Percentiles rank a stretch among this genome's conserved stretches.
Conservation (phyloP, 53 echinoderm and acorn worm species). For the Zoroaster sp. region DNA sequence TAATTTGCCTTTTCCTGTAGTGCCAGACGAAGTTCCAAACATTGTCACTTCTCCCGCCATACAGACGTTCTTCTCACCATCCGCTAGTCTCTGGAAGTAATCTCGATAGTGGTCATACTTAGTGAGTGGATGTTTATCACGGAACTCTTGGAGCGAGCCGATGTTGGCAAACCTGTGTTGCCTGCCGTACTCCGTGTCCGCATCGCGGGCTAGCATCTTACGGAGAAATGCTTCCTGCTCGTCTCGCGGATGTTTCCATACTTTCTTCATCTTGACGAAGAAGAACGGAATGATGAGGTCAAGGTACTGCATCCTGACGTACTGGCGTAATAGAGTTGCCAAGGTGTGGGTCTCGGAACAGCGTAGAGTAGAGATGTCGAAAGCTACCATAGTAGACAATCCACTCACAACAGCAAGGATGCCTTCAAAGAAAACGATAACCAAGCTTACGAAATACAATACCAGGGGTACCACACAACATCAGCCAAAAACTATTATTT, state of each 20-base stretch:
- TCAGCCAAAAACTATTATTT: no score
- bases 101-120: conserved; percentile 27
- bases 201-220: neutral
- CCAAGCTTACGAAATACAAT: no score
- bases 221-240: conserved; percentile 42
- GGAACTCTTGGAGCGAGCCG: conserved; percentile 25
- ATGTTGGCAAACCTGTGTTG: conserved; percentile 8
- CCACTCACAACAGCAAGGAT: neutral
- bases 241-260: neutral
- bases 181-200: conserved; percentile 42
- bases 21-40: conserved; percentile 67
- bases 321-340: neutral
- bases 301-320: neutral
- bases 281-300: conserved; percentile 2
- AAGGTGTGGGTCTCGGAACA: neutral
- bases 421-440: no score
- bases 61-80: conserved; percentile 62
- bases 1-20: conserved; percentile 64
- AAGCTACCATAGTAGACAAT: neutral
- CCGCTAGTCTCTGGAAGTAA: conserved; percentile 22
- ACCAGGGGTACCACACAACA: no score
- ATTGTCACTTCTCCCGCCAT: neutral
- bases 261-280: neutral
- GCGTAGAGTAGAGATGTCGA: neutral
- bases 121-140: conserved; percentile 53